Evolutionary conservation across 2,113 vertebrate species (phyloP).

Genomic region (Anhinga rufa): DNA sequence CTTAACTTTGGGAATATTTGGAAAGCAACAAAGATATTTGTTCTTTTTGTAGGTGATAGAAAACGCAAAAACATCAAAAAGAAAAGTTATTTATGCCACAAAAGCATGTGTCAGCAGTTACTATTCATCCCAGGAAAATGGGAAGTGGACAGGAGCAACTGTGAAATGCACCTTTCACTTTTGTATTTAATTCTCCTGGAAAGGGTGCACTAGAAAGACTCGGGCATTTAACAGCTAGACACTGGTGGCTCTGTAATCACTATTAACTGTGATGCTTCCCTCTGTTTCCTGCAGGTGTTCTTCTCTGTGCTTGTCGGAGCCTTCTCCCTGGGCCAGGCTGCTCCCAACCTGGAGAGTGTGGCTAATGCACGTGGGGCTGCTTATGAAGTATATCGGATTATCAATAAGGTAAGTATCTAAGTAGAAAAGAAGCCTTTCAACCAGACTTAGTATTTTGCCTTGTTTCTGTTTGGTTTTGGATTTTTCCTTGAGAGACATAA

Average conservation of each 20-base stretch:
- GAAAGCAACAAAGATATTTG: not conserved
- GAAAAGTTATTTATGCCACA: not conserved
- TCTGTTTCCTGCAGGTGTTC: slow-evolving; percentile 68
- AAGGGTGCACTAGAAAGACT: not conserved
- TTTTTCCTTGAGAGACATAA: not conserved
- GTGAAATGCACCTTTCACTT: not conserved
- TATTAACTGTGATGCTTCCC: not conserved
- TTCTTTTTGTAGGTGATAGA: not conserved
- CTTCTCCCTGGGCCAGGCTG: slow-evolving; percentile 75
- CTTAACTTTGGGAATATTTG: not conserved
- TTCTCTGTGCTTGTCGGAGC: slow-evolving; percentile 74
- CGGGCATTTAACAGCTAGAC: not conserved
- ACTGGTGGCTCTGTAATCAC: not conserved
- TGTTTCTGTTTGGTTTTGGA: too few species aligned
- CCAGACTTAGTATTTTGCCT: not conserved
- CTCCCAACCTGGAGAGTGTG: slow-evolving; percentile 77
- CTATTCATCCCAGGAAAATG: not conserved
- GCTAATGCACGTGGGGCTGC: slow-evolving; percentile 81
- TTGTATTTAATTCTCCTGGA: not conserved
- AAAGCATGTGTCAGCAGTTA: not conserved
- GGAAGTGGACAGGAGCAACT: not conserved
- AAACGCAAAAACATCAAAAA: not conserved
- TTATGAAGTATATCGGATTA: slow-evolving; percentile 78
- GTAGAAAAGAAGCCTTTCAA: not conserved
- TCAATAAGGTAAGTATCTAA: slow-evolving; percentile 70